Evolutionary conservation across 1,140 invertebrate species (phyloP).

Genomic region (Matsumurasca onukii): DNA sequence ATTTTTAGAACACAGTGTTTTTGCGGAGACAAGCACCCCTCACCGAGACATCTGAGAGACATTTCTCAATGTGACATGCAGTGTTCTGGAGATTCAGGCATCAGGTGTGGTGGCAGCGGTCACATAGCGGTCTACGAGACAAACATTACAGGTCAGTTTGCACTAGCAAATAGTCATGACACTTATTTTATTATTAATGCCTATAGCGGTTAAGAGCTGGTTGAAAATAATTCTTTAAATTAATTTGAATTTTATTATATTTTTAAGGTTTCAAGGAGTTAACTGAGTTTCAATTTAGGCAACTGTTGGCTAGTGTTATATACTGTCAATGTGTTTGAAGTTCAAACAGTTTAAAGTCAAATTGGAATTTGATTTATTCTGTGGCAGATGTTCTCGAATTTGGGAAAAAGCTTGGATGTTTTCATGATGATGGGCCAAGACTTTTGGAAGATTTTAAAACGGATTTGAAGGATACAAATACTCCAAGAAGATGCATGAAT

Average conservation of each 20-base stretch:
- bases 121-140: slow-evolving; percentile 16
- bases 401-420: slow-evolving; percentile 37
- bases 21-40: slow-evolving; percentile 12
- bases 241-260: too few relatives aligned
- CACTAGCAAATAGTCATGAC: too few relatives aligned
- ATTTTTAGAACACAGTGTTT: slow-evolving; percentile 18
- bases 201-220: too few relatives aligned
- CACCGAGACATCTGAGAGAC: neutral
- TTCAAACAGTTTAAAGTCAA: too few relatives aligned
- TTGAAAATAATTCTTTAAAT: too few relatives aligned
- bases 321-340: too few relatives aligned
- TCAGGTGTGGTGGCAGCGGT: slow-evolving; percentile 18
- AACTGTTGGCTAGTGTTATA: too few relatives aligned
- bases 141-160: slow-evolving; percentile 9
- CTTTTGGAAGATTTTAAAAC: slow-evolving; percentile 29
- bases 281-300: too few relatives aligned
- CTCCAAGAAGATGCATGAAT: slow-evolving; percentile 35
- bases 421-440: slow-evolving; percentile 23
- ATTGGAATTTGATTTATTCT: too few relatives aligned
- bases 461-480: slow-evolving; percentile 34
- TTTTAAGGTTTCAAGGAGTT: too few relatives aligned
- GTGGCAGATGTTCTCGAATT: slow-evolving; percentile 31
- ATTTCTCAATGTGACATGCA: slow-evolving; percentile 21
- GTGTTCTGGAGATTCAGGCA: slow-evolving; percentile 6
- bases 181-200: too few relatives aligned